Percentiles rank a stretch among this genome's conserved stretches.
phyloP scores from a whole-genome alignment of 2,888 invertebrate genomes.

The Drosophila hamatofila region DNA sequence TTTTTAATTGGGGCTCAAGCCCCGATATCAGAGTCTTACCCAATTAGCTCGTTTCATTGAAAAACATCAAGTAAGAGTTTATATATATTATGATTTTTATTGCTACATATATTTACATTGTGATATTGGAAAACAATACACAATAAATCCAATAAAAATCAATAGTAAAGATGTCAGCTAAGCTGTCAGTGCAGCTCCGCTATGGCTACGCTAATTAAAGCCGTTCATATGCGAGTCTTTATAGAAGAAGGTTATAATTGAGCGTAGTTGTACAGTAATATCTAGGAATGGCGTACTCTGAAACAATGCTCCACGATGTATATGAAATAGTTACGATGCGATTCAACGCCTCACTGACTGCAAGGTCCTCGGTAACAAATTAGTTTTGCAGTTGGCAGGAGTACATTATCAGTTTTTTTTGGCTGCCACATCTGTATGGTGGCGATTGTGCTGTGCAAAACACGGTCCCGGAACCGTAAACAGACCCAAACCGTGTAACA shows the following conservation, averaged over 20 bases:
- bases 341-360: slow-evolving; percentile 48
- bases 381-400: slow-evolving; percentile 56
- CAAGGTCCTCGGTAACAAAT: slow-evolving; percentile 59
- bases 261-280: slow-evolving; percentile 5
- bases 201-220: slow-evolving; percentile 1
- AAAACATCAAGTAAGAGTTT: not conserved
- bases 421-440: slow-evolving; percentile 48
- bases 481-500: slow-evolving; percentile 14
- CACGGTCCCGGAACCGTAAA: slow-evolving; percentile 48
- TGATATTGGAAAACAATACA: not conserved
- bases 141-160: not conserved
- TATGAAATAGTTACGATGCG: slow-evolving; percentile 42
- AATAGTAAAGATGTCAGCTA: not conserved
- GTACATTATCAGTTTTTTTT: slow-evolving; percentile 64
- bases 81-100: not conserved
- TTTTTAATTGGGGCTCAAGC: too few species aligned
- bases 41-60: not conserved
- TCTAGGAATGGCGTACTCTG: not conserved
- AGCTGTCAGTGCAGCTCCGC: too few species aligned
- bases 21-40: too few species aligned
- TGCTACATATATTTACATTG: not conserved
- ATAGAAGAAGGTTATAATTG: slow-evolving; percentile 6
- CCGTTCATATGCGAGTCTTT: not conserved
- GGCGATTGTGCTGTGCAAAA: slow-evolving; percentile 42
- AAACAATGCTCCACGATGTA: not conserved